phyloP scores from a whole-genome alignment of 2,888 invertebrate genomes.

The Mactromeris polynyma region DNA sequence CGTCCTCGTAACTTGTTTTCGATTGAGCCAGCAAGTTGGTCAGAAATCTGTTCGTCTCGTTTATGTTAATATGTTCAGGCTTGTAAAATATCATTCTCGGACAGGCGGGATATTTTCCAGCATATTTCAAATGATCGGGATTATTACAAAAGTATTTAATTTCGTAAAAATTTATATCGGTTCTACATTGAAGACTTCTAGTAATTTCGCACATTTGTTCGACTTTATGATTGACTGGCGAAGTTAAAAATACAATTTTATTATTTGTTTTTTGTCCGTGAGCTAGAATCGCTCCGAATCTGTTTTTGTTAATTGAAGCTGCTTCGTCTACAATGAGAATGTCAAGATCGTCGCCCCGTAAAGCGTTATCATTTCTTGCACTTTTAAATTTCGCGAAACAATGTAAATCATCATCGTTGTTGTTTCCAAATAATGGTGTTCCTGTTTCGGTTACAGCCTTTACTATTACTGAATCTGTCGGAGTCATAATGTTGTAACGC shows the following conservation, averaged over 20 bases:
- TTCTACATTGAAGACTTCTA: conserved; percentile 14
- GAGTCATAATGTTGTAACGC: conserved; percentile 22
- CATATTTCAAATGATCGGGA: conserved; percentile 22
- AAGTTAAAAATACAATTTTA: conserved; percentile 35
- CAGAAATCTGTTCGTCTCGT: conserved; percentile 30
- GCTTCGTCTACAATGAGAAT: conserved; percentile 35
- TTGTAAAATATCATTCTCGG: conserved; percentile 41
- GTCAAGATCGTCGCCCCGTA: conserved; percentile 35
- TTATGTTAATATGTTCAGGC: conserved; percentile 29
- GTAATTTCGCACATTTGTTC: conserved; percentile 22
- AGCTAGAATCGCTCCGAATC: conserved; percentile 32
- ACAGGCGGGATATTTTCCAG: conserved; percentile 36
- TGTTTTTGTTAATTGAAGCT: conserved; percentile 26
- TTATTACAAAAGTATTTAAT: conserved; percentile 31
- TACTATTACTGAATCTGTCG: conserved; percentile 33
- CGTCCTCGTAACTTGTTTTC: conserved; percentile 38
- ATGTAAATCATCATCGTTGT: conserved; percentile 29
- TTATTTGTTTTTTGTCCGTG: conserved; percentile 39
- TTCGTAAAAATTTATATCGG: conserved; percentile 33
- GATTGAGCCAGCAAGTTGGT: conserved; percentile 33
- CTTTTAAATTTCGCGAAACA: conserved; percentile 39
- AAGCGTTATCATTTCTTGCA: conserved; percentile 38
- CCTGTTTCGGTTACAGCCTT: background rate
- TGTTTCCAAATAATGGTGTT: background rate
- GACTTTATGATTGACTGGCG: conserved; percentile 39